Conservation (phyloP, 2,888 invertebrate genomes). For the Cryptosula pallasiana region DNA sequence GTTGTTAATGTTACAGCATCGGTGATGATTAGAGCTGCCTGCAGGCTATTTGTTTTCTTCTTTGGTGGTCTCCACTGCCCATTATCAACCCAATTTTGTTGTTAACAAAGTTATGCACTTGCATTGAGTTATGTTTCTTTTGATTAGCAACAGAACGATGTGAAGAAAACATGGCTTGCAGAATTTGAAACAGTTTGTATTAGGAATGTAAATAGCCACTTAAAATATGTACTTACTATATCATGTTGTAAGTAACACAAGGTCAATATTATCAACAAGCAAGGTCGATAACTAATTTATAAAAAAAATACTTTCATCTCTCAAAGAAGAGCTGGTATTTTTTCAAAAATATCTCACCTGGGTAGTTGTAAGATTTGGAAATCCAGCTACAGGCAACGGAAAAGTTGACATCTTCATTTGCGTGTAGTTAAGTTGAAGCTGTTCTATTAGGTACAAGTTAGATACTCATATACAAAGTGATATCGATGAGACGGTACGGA, state of each 20-base stretch:
- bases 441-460: too few species aligned
- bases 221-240: neutral
- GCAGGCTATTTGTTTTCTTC: conserved; percentile 24
- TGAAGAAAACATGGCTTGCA: neutral
- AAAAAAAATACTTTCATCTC: too few species aligned
- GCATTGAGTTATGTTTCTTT: neutral
- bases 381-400: conserved; percentile 18
- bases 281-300: too few species aligned
- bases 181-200: neutral
- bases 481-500: neutral
- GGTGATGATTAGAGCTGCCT: neutral
- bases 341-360: neutral
- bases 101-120: neutral
- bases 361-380: conserved; percentile 7
- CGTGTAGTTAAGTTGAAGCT: too few species aligned
- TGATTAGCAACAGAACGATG: neutral
- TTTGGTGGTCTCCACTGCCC: conserved; percentile 7
- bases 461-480: neutral
- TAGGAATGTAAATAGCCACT: neutral
- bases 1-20: too few species aligned
- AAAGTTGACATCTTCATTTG: conserved; percentile 16
- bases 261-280: neutral
- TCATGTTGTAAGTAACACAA: neutral
- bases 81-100: neutral
- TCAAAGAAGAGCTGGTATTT: too few species aligned